Evolutionary conservation across 2,113 vertebrate species (phyloP), one percentile per base, ranked within the genome.

Genomic region (Coregonus clupeaformis): DNA sequence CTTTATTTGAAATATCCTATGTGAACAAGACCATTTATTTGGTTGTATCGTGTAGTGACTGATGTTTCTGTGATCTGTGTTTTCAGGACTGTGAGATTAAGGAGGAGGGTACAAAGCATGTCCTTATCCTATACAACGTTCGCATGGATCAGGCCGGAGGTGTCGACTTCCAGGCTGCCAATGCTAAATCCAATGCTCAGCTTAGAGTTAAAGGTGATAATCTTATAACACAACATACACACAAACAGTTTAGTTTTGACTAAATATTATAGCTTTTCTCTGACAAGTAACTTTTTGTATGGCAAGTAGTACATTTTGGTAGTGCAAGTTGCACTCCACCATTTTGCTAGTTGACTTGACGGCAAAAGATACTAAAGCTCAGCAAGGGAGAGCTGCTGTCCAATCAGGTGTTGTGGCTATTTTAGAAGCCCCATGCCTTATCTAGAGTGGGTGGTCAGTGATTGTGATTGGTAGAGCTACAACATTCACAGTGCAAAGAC

Each of bases 51-150:
- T 20, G 13, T 55, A 55, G 20, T 24, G n/a, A 66, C 4, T 32
- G 25, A 9, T 47, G 62, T 45, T 3, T n/a, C 18, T 4, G 18
- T 79, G 12, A 76, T 75, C 47, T 7, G 22, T 42, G 52, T 52
- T 74, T 42, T 81, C 84, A 99, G 98, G 97, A 99, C 18, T 95
- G 97, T 84, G 97, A 99, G 87, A 98, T 97, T 49, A 98, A 97
- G 81, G 96, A 98, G 82, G 97, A 99, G 86, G 97, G 96, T 75
- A 97, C 93, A 84, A 92, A 90, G 68, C 98, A 99, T 71, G 85
- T 96, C 67, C 89, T 98, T 71, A 94, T 96, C 69, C 91, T 99
- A 14, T 98, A 97, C 79, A 99, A 99, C 47, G 96, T 98, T 14
- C 93, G 78, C 0, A 88, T 96, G 91, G 95, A 95, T 88, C 97